Conservation (phyloP, 1,140 invertebrate species). For the Drosophila ohnishii region DNA sequence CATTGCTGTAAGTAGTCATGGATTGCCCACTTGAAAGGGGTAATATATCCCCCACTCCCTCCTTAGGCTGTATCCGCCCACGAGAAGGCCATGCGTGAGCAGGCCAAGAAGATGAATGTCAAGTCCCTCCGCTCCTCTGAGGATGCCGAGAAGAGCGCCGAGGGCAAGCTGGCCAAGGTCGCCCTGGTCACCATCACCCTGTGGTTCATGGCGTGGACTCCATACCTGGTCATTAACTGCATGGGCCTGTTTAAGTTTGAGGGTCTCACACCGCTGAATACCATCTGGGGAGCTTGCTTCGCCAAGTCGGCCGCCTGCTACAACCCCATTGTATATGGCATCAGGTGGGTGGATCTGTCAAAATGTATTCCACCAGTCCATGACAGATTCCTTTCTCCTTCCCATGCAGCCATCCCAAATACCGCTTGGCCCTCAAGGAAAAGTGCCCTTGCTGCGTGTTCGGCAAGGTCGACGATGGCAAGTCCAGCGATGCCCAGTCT, state of each 20-base stretch:
- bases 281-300: slow-evolving; percentile 91
- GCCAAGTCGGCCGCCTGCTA: slow-evolving; percentile 91
- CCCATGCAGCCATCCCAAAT: slow-evolving; percentile 88
- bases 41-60: not conserved
- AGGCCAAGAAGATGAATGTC: slow-evolving; percentile 94
- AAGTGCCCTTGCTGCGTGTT: slow-evolving; percentile 89
- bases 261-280: slow-evolving; percentile 88
- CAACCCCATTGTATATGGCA: slow-evolving; percentile 93
- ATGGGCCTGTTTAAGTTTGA: slow-evolving; percentile 88
- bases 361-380: not conserved
- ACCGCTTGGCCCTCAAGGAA: slow-evolving; percentile 88
- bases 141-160: slow-evolving; percentile 87
- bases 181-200: slow-evolving; percentile 91
- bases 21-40: no score
- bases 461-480: slow-evolving; percentile 79
- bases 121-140: slow-evolving; percentile 89
- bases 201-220: slow-evolving; percentile 94
- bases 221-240: slow-evolving; percentile 92
- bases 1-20: slow-evolving; percentile 84
- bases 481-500: slow-evolving; percentile 83
- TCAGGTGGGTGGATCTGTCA: slow-evolving; percentile 84
- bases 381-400: not conserved
- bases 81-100: slow-evolving; percentile 91
- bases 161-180: slow-evolving; percentile 91
- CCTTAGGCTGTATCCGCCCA: slow-evolving; percentile 89